Evolutionary conservation across 2,113 vertebrate genomes (phyloP).

Genomic region (Odontesthes bonariensis): DNA sequence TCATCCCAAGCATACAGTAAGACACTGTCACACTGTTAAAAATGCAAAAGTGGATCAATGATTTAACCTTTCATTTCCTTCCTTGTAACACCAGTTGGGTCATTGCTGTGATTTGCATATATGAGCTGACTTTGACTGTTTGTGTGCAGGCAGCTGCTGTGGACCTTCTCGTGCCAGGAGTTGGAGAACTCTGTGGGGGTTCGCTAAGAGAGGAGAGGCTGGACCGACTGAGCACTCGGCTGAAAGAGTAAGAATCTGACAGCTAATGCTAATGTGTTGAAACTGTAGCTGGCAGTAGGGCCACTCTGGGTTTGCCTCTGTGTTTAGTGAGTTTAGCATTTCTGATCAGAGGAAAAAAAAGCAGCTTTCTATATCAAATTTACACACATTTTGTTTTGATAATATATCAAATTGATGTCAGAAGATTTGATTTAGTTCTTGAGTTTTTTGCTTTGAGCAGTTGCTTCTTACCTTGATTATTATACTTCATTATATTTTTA

Average conservation of each 20-base stretch:
- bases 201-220: conserved; percentile 94
- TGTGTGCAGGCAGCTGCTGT: conserved; percentile 90
- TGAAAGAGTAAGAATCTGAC: conserved; percentile 83
- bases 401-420: neutral
- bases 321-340: neutral
- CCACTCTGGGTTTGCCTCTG: neutral
- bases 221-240: conserved; percentile 83
- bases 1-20: conserved; percentile 87
- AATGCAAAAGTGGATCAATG: conserved; percentile 45
- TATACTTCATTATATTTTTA: conserved; percentile 70
- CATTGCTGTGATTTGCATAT: conserved; percentile 51
- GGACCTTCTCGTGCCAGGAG: conserved; percentile 93
- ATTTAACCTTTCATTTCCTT: conserved; percentile 42
- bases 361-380: neutral
- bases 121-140: conserved; percentile 25
- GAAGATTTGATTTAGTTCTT: neutral
- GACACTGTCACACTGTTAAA: conserved; percentile 37
- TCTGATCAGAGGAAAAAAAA: neutral
- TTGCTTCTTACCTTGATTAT: neutral
- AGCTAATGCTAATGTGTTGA: neutral
- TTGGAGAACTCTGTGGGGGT: conserved; percentile 95
- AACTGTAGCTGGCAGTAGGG: neutral
- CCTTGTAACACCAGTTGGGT: conserved; percentile 20
- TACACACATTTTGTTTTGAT: neutral
- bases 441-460: neutral